Evolutionary conservation across 2,888 invertebrate genomes (phyloP).

Genomic region (Tuta absoluta): DNA sequence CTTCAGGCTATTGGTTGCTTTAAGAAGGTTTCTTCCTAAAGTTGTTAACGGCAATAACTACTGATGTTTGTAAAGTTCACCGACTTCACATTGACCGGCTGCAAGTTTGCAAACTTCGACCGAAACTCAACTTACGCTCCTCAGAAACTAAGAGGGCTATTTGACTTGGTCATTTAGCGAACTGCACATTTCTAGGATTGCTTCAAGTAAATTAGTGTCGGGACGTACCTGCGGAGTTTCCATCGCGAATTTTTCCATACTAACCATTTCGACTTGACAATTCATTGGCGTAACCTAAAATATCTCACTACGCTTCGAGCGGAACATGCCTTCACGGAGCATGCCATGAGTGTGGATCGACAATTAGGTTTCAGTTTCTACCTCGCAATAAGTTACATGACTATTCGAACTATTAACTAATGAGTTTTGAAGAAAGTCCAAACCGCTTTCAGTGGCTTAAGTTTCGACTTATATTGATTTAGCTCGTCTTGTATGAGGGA

Average conservation of each 20-base stretch:
- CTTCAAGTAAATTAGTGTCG: not conserved
- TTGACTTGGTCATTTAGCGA: conserved; percentile 6
- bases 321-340: too few relatives aligned
- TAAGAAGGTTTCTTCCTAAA: not conserved
- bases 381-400: not conserved
- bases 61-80: not conserved
- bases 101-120: not conserved
- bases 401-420: conserved; percentile 4
- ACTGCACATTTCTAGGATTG: conserved; percentile 10
- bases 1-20: not conserved
- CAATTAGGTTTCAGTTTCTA: not conserved
- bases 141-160: conserved; percentile 11
- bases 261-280: too few relatives aligned
- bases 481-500: not conserved
- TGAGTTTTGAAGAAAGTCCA: not conserved
- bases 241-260: too few relatives aligned
- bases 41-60: not conserved
- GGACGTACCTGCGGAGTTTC: too few relatives aligned
- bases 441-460: not conserved
- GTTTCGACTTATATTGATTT: not conserved
- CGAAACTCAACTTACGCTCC: not conserved
- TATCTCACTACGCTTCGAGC: too few relatives aligned
- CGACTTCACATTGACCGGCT: not conserved
- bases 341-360: too few relatives aligned
- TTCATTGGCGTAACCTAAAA: too few relatives aligned